Conservation (phyloP, 2,888 invertebrate genomes). For the Diarsia brunnea region DNA sequence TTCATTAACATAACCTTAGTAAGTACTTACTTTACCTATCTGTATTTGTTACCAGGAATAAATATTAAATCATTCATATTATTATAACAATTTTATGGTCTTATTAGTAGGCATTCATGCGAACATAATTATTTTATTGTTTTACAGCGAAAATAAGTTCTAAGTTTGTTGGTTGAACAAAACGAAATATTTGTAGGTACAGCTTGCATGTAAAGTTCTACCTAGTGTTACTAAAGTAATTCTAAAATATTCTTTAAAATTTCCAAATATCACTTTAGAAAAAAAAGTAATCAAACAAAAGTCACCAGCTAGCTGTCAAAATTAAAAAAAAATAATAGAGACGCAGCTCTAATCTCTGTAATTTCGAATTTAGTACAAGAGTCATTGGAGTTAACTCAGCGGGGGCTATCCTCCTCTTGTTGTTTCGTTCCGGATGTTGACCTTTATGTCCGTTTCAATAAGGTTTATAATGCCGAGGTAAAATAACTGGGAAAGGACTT, state of each 20-base stretch:
- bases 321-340: slow-evolving; percentile 4
- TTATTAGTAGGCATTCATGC: background rate
- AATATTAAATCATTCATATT: slow-evolving; percentile 9
- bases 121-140: background rate
- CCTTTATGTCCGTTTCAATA: background rate
- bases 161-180: background rate
- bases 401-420: background rate
- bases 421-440: background rate
- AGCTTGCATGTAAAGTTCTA: background rate
- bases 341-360: slow-evolving; percentile 24
- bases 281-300: background rate
- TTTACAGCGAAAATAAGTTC: background rate
- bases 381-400: slow-evolving; percentile 33
- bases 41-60: background rate
- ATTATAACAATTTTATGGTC: background rate
- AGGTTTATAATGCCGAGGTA: background rate
- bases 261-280: background rate
- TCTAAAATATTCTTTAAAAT: background rate
- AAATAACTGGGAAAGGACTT: background rate
- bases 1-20: slow-evolving; percentile 11
- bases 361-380: slow-evolving; percentile 54
- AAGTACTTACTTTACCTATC: background rate
- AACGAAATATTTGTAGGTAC: background rate
- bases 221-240: background rate
- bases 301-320: slow-evolving; percentile 15